Conservation (phyloP, 2,888 invertebrate species). For the Pachymerium ferrugineum region DNA sequence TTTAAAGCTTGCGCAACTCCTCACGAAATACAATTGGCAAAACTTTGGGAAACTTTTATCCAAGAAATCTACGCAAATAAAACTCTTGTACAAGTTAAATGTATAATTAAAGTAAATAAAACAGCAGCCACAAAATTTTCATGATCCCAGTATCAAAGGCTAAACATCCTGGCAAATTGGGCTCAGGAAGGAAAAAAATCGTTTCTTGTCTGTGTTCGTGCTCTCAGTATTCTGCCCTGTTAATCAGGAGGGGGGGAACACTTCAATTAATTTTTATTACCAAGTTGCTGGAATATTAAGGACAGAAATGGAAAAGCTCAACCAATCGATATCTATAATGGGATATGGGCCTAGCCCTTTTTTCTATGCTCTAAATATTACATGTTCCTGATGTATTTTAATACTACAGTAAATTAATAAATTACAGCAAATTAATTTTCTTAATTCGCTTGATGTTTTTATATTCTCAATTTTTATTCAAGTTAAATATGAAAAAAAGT, state of each 20-base stretch:
- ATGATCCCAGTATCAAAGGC: neutral
- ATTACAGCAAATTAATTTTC: neutral
- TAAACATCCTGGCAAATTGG: constrained; percentile 9
- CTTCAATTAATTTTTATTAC: constrained; percentile 20
- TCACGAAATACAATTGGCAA: no score
- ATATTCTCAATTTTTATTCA: no score
- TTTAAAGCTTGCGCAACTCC: no score
- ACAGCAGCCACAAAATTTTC: constrained; percentile 5
- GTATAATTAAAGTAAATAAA: neutral
- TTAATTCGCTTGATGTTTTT: no score
- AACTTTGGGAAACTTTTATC: neutral
- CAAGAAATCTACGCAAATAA: neutral
- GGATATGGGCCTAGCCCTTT: neutral
- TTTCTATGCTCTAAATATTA: neutral
- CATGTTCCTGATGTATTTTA: neutral
- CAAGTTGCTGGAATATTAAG: constrained; percentile 18
- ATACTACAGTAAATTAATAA: no score
- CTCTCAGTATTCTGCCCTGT: neutral
- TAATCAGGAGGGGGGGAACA: constrained; percentile 17
- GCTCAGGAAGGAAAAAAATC: neutral
- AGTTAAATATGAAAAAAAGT: no score
- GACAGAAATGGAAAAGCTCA: constrained; percentile 14
- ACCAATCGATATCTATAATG: constrained; percentile 1
- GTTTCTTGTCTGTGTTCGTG: constrained; percentile 9
- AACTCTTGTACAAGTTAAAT: neutral